These are phyloP conservation scores for Enteromius fasciolatus DNA, from an alignment of 2,797 vertebrate genomes.

Conservation along the genomic window DNA sequence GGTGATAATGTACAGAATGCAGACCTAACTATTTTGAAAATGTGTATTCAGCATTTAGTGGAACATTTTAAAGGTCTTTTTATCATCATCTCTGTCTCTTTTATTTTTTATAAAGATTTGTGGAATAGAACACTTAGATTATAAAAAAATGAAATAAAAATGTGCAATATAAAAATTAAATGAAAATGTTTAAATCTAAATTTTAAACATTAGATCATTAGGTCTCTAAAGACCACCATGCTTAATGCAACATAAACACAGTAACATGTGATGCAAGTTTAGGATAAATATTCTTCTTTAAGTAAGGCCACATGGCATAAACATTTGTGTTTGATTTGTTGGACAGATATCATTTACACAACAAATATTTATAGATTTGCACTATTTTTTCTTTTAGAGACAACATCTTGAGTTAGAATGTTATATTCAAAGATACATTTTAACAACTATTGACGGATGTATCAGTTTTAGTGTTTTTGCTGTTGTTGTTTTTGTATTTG, in stretches of 20 bases:
- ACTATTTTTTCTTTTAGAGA: background rate
- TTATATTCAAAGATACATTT: background rate
- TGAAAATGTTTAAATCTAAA: too few species aligned
- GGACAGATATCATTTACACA: background rate
- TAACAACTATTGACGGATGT: background rate
- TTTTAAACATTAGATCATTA: background rate
- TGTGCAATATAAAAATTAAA: background rate
- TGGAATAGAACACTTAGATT: background rate
- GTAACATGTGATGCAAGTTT: background rate
- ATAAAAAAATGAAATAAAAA: background rate
- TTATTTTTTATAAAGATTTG: background rate
- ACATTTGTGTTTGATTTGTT: background rate
- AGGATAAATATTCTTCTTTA: background rate
- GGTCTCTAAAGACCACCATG: background rate
- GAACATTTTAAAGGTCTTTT: background rate
- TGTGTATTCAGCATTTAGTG: background rate
- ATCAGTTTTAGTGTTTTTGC: background rate
- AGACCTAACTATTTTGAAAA: background rate
- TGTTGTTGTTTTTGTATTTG: background rate
- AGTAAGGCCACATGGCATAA: background rate
- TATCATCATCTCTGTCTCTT: background rate
- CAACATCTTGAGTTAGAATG: background rate
- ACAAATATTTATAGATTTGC: background rate
- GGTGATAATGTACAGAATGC: background rate
- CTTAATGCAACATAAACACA: too few species aligned